Percentiles rank a stretch among this genome's conserved stretches.
Evolutionary conservation across 2,113 vertebrate species (phyloP).

Genomic region (Eubucco bourcierii): DNA sequence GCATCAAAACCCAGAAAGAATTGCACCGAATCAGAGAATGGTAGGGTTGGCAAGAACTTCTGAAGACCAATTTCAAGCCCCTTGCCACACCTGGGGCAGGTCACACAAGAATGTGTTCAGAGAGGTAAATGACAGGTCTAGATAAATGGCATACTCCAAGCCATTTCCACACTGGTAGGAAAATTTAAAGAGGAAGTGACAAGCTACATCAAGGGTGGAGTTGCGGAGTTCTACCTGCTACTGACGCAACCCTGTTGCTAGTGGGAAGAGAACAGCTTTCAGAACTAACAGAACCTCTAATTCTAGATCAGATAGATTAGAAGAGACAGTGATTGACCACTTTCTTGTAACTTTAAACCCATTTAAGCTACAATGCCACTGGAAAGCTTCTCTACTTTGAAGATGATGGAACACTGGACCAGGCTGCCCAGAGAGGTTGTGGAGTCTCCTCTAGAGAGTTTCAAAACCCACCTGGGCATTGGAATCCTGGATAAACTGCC

Average conservation of each 20-base stretch:
- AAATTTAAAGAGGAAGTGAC: not conserved
- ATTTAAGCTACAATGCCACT: not conserved
- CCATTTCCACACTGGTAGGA: not conserved
- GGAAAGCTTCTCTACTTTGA: too few relatives aligned
- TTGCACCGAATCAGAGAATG: too few relatives aligned
- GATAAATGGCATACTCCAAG: not conserved
- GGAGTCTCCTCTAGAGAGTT: too few relatives aligned
- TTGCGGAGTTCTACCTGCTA: not conserved
- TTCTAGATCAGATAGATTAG: not conserved
- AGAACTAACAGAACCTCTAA: not conserved
- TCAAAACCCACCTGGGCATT: too few relatives aligned
- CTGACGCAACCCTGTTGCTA: not conserved
- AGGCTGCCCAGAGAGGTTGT: too few relatives aligned
- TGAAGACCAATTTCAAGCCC: too few relatives aligned
- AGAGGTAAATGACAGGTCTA: too few relatives aligned
- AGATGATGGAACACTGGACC: too few relatives aligned
- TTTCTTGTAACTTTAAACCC: not conserved
- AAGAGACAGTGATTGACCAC: not conserved
- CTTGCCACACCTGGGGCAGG: too few relatives aligned
- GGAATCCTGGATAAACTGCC: too few relatives aligned
- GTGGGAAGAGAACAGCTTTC: not conserved
- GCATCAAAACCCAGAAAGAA: not conserved
- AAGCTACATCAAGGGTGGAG: accelerated
- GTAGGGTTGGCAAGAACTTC: too few relatives aligned
- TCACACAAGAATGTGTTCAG: too few relatives aligned